A percentile compares a stretch with the other conserved stretches of the same genome.
Conservation (phyloP, 2,797 vertebrate genomes). For the Peromyscus aztecus region DNA sequence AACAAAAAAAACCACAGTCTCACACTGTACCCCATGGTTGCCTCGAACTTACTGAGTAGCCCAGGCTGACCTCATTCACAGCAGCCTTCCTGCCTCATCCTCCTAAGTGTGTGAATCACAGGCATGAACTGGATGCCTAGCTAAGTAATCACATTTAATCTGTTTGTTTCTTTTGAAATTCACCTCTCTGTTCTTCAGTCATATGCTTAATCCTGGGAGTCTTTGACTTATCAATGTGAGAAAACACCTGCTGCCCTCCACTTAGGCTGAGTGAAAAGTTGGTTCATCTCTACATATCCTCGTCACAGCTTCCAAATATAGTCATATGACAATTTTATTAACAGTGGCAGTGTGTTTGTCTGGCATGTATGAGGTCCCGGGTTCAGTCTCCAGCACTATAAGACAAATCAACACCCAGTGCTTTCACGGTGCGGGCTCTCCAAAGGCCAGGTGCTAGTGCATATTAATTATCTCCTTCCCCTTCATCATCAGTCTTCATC, state of each 20-base stretch:
- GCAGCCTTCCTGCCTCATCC: not conserved
- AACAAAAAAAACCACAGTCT: not conserved
- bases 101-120: not conserved
- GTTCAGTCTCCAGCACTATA: not conserved
- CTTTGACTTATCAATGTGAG: not conserved
- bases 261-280: not conserved
- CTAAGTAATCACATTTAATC: not conserved
- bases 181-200: not conserved
- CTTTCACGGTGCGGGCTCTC: not conserved
- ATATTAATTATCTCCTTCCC: not conserved
- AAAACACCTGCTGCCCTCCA: not conserved
- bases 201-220: not conserved
- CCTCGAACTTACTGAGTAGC: not conserved
- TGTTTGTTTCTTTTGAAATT: slow-evolving; percentile 9
- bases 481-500: not conserved
- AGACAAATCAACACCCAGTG: not conserved
- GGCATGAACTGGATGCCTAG: not conserved
- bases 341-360: not conserved
- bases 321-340: not conserved
- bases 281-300: not conserved
- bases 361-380: not conserved
- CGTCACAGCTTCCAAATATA: not conserved
- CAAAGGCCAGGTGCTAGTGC: not conserved
- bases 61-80: not conserved
- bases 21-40: not conserved